Conservation (phyloP, 2,113 vertebrate species). For the Vidua chalybeata region DNA sequence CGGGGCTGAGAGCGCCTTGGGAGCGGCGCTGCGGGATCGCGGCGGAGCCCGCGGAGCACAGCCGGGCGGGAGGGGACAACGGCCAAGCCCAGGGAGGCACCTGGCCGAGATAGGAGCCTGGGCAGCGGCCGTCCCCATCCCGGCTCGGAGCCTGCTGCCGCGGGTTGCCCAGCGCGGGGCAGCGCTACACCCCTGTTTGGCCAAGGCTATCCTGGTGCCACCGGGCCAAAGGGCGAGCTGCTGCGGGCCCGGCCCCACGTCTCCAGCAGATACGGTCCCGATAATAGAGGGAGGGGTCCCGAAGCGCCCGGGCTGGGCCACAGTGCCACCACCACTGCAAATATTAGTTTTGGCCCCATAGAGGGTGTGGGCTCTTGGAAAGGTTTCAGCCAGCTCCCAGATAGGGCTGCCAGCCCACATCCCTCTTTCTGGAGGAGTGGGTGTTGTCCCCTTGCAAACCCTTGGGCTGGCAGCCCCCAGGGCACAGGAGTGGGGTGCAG, state of each 20-base stretch:
- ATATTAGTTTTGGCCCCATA: background rate
- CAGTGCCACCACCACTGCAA: background rate
- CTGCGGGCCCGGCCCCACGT: background rate
- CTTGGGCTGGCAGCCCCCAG: background rate
- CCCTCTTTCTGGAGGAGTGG: background rate
- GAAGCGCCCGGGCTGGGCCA: background rate
- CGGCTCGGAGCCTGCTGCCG: rapidly evolving
- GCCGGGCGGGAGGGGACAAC: background rate
- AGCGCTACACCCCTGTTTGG: background rate
- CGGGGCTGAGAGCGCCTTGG: background rate
- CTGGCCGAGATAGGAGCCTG: background rate
- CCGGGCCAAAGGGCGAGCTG: background rate
- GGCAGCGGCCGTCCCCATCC: background rate
- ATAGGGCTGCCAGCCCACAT: background rate
- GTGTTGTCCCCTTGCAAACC: background rate
- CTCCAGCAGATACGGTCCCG: background rate
- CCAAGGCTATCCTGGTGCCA: background rate
- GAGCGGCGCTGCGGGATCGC: rapidly evolving
- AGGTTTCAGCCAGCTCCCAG: background rate
- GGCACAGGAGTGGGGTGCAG: background rate
- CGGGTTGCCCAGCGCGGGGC: background rate
- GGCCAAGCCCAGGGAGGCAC: background rate
- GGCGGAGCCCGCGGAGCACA: rapidly evolving
- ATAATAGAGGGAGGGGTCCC: background rate
- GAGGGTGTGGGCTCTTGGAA: background rate